Conservation (phyloP, 2,113 vertebrate genomes). For the Beaufortia kweichowensis region DNA sequence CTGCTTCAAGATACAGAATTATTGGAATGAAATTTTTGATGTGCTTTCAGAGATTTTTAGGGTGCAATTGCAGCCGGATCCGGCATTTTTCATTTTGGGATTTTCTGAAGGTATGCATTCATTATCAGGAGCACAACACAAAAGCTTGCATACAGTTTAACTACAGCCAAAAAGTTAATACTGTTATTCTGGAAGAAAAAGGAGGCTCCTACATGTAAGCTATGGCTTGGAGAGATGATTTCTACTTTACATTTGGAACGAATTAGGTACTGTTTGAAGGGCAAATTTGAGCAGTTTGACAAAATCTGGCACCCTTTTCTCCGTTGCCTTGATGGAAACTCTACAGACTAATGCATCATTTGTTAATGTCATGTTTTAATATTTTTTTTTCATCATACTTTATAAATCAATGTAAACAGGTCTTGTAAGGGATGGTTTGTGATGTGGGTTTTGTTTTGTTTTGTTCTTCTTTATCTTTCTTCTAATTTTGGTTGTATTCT, state of each 20-base stretch:
- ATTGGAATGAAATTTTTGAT: neutral
- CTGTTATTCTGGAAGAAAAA: constrained; percentile 7
- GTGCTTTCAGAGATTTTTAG: neutral
- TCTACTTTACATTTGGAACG: neutral
- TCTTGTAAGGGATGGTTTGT: neutral
- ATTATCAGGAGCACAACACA: neutral
- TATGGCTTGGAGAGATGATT: neutral
- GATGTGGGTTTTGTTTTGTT: neutral
- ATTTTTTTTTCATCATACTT: neutral
- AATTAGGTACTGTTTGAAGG: neutral
- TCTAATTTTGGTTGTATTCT: no score
- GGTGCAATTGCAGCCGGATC: neutral
- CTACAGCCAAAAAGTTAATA: neutral
- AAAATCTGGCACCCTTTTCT: neutral
- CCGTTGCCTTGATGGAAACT: neutral
- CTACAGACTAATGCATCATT: neutral
- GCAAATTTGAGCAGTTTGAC: neutral
- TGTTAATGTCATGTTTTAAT: neutral
- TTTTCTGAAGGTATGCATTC: neutral
- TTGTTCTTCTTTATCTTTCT: no score
- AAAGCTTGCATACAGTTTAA: neutral
- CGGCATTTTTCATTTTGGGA: neutral
- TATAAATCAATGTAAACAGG: neutral
- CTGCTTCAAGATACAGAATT: neutral
- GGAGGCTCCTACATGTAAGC: neutral